A percentile compares a stretch with the other conserved stretches of the same genome.
Evolutionary conservation across 2,113 vertebrate genomes (phyloP).

Genomic region (Hylia prasina): DNA sequence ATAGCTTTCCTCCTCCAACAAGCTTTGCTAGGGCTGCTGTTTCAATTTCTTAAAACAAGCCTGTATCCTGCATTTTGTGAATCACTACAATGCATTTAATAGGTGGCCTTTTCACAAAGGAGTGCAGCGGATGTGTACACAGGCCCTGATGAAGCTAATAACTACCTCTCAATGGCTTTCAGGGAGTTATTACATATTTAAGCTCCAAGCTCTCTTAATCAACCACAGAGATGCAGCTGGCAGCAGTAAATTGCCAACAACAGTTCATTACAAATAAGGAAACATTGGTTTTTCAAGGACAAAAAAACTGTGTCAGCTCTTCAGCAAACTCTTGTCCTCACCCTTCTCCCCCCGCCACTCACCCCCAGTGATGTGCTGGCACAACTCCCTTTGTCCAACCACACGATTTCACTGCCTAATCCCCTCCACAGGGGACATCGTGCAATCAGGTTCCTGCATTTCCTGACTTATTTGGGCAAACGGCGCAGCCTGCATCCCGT

Average conservation of each 20-base stretch:
- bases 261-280: slow-evolving; percentile 66
- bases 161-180: slow-evolving; percentile 51
- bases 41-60: background rate
- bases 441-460: background rate
- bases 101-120: slow-evolving; percentile 31
- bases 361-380: background rate
- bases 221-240: slow-evolving; percentile 68
- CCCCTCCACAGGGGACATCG: background rate
- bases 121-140: slow-evolving; percentile 14
- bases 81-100: slow-evolving; percentile 22
- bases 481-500: background rate
- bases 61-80: background rate
- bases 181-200: slow-evolving; percentile 59
- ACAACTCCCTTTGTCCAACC: background rate
- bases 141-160: slow-evolving; percentile 60
- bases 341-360: background rate
- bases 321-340: background rate
- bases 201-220: slow-evolving; percentile 56
- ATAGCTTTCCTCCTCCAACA: background rate
- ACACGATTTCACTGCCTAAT: background rate
- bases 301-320: slow-evolving; percentile 39
- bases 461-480: slow-evolving; percentile 30
- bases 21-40: background rate
- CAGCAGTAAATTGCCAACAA: slow-evolving; percentile 58
- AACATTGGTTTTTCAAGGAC: slow-evolving; percentile 59